Evolutionary conservation across 2,113 vertebrate genomes (phyloP), one percentile per base, ranked within the genome.

Genomic region (Chlorodrepanis virens): DNA sequence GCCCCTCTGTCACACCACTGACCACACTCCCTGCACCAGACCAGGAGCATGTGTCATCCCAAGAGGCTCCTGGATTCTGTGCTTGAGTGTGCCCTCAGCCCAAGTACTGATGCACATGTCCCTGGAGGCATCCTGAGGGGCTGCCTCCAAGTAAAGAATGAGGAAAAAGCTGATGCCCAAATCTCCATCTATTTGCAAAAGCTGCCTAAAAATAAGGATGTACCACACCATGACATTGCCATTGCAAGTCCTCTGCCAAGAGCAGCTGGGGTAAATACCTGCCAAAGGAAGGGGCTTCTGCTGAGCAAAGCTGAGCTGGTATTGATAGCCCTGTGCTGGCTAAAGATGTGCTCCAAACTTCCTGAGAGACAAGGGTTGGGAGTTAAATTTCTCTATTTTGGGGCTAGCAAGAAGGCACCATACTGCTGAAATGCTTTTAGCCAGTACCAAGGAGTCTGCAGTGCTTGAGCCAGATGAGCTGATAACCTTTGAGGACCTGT

Each of bases 171-270:
- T 31, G 19, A 85, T 27, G 35, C 33, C 37, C 33, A 82, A 49
- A 29, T 40, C 49, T 85, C 74, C 84, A 87, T 61, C 42, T 95
- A 83, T 87, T 95, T 87, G 56, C 33, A 80, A 78, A 42, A 61
- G 25, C 60, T 89, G 45, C 45, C 31, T 71, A 25, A 52, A 35
- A 87, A 52, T 47, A 40, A 82, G 27, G 16, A 22, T 44, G 33
- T 13, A 29, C 12, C 0, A 0, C 64, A 89, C 7, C 10, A 12
- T n/a, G 45, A 61, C 42, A 35, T 12, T 40, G n/a, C 31, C 37
- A 21, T n/a, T 39, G 47, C 27, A 61, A 80, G 64, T 24, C n/a
- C 17, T 74, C 39, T 74, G 45, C 68, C 50, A 2, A n/a, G 29
- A 44, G 19, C 23, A 27, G 29, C 35, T 83, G 8, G 61, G 37